These are phyloP conservation scores for Drosophila peninsularis DNA, from an alignment of 2,888 invertebrate genomes.

Conservation along the genomic window DNA sequence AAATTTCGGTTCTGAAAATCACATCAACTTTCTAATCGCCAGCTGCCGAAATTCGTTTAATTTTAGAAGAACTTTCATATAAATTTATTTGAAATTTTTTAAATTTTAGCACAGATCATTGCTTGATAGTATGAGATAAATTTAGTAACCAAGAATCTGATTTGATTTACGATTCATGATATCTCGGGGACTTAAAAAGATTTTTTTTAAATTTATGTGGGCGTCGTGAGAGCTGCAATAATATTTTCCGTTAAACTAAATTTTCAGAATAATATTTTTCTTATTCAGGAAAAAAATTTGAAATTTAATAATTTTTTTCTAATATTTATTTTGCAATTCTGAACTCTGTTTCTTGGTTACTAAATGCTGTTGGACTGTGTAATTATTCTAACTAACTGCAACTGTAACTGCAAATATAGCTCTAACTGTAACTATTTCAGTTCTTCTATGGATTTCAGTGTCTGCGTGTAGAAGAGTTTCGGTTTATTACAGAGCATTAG, in stretches of 20 bases:
- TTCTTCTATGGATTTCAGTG: slow-evolving; percentile 4
- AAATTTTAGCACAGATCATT: not conserved
- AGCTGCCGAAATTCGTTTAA: not conserved
- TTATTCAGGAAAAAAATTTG: not conserved
- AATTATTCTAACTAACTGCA: slow-evolving; percentile 1
- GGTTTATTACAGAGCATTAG: slow-evolving; percentile 25
- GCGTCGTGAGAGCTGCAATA: not conserved
- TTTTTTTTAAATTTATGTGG: not conserved
- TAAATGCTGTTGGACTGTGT: not conserved
- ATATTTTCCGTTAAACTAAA: not conserved
- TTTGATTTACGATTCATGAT: not conserved
- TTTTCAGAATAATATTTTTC: not conserved
- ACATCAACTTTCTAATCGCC: slow-evolving; percentile 9
- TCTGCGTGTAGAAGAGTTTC: slow-evolving; percentile 35
- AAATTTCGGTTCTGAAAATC: not conserved
- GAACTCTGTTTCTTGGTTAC: not conserved
- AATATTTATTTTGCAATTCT: not conserved
- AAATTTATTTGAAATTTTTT: not conserved
- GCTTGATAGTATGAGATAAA: too few relatives aligned
- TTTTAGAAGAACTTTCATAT: not conserved
- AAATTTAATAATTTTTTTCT: not conserved
- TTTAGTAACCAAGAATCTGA: not conserved
- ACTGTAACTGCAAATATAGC: not conserved
- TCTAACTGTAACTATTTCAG: not conserved
- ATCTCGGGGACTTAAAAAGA: not conserved